phyloP scores from a whole-genome alignment of 1,140 invertebrate genomes.

The Hypsibius dujardini region DNA sequence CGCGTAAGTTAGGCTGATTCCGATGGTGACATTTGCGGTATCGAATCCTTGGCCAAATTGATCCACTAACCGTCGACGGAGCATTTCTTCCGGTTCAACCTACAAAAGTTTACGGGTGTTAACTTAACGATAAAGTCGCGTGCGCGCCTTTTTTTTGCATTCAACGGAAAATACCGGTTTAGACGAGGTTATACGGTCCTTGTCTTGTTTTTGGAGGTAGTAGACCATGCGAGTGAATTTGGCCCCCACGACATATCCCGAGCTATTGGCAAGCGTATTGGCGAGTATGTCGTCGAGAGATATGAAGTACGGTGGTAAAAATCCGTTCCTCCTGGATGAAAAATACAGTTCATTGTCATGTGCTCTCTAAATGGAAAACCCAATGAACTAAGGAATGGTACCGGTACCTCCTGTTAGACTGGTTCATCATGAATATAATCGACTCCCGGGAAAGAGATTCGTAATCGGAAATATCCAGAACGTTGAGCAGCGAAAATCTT shows the following conservation, averaged over 20 bases:
- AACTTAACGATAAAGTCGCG: not conserved
- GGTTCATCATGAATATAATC: not conserved
- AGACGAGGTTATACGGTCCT: not conserved
- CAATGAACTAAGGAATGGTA: not conserved
- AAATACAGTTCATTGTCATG: not conserved
- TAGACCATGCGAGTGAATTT: conserved; percentile 3
- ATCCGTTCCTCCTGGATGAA: not conserved
- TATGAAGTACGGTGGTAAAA: conserved; percentile 2
- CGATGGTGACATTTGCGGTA: not conserved
- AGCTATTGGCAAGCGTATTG: not conserved
- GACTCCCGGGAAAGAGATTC: not conserved
- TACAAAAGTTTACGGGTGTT: not conserved
- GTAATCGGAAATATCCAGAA: conserved; percentile 1
- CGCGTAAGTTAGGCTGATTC: not conserved
- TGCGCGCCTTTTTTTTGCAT: not conserved
- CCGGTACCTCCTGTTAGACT: not conserved
- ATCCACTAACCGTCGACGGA: not conserved
- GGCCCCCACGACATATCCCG: not conserved
- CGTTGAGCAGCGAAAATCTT: not conserved
- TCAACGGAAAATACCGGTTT: not conserved
- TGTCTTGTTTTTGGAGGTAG: not conserved
- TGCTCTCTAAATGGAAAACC: not conserved
- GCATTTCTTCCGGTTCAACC: conserved; percentile 4
- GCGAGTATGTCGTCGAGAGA: not conserved
- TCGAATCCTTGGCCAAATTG: not conserved